Conservation (phyloP, 2,797 vertebrate species). For the Lepidocolaptes lacrymiger region DNA sequence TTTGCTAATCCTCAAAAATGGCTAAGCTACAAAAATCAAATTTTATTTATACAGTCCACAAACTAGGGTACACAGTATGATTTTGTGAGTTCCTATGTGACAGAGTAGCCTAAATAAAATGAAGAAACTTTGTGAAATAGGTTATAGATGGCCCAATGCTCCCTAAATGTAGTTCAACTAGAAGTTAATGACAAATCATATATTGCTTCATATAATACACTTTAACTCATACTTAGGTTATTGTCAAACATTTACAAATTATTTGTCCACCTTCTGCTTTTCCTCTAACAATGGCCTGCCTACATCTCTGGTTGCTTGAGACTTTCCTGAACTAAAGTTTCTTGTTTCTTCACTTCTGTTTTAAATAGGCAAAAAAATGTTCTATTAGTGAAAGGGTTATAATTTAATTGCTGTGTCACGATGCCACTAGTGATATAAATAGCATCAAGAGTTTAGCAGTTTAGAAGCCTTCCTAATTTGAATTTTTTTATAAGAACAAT, state of each 20-base stretch:
- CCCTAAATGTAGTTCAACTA: neutral
- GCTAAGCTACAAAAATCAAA: neutral
- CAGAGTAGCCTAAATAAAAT: neutral
- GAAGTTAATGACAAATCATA: neutral
- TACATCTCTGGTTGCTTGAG: neutral
- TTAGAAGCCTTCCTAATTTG: neutral
- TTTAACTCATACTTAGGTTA: neutral
- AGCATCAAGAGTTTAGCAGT: neutral
- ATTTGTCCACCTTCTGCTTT: neutral
- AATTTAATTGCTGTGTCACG: slow-evolving; percentile 33
- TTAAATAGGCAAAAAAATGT: neutral
- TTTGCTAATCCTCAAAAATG: neutral
- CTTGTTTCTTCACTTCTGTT: neutral
- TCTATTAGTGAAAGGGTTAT: slow-evolving; percentile 25
- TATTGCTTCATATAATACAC: neutral
- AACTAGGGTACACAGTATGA: neutral
- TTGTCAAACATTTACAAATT: neutral
- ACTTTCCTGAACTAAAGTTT: neutral
- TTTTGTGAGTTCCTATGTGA: neutral
- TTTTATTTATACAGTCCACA: neutral
- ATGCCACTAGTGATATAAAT: slow-evolving; percentile 31
- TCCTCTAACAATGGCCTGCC: neutral
- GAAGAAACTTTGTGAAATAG: neutral
- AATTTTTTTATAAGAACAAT: neutral
- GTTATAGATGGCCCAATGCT: neutral